These are phyloP conservation scores for Drosophila nr. fundita DNA, from an alignment of 2,888 invertebrate species.

Conservation along the genomic window DNA sequence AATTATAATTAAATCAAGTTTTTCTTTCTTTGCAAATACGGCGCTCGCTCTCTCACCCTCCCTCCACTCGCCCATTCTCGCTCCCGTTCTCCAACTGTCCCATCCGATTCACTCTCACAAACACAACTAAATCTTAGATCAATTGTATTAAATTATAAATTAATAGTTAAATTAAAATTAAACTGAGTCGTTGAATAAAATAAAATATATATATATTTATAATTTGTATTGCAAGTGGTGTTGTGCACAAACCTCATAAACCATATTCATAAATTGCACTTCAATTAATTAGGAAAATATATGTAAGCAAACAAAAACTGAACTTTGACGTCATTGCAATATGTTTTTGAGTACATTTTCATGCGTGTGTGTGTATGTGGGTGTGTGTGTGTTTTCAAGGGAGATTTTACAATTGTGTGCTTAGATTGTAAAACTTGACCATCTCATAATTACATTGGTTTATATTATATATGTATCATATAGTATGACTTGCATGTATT, in stretches of 20 bases:
- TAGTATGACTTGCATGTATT: conserved; percentile 65
- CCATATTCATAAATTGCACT: conserved; percentile 54
- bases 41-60: neutral
- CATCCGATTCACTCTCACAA: conserved; percentile 2
- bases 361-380: conserved; percentile 13
- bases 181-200: conserved; percentile 60
- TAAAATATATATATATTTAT: conserved; percentile 23
- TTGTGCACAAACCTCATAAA: conserved; percentile 20
- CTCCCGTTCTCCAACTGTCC: neutral
- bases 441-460: conserved; percentile 7
- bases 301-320: conserved; percentile 28
- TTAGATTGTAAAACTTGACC: conserved; percentile 36
- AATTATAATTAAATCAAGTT: conserved; percentile 31
- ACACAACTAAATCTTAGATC: conserved; percentile 30
- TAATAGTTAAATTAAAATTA: conserved; percentile 32
- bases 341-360: conserved; percentile 54
- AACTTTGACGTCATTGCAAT: conserved; percentile 18
- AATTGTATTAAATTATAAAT: conserved; percentile 8
- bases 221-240: conserved; percentile 27
- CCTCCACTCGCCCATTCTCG: neutral
- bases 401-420: conserved; percentile 19
- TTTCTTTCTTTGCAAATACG: conserved; percentile 8
- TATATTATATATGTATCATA: conserved; percentile 25
- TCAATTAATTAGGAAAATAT: conserved; percentile 36
- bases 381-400: conserved; percentile 17